A percentile compares a stretch with the other conserved stretches of the same genome.
phyloP scores from a whole-genome alignment of 2,888 invertebrate genomes.

The Amphipoea oculea region DNA sequence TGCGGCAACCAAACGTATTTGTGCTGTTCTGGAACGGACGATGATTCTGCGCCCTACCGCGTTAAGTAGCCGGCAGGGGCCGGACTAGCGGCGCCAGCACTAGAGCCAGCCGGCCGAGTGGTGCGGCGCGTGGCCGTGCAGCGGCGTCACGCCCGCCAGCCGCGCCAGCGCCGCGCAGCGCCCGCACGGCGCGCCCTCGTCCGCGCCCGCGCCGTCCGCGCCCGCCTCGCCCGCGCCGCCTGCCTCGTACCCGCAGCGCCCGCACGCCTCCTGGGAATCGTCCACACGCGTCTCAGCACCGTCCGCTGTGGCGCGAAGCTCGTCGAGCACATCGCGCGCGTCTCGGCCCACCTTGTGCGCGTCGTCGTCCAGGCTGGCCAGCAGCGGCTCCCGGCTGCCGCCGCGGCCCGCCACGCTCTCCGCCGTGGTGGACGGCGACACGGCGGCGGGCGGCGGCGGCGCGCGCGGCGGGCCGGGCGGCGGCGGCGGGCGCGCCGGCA shows the following conservation, averaged over 20 bases:
- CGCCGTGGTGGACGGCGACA: constrained; percentile 69
- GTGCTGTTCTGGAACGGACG: constrained; percentile 22
- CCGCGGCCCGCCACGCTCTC: constrained; percentile 75
- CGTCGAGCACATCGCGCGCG: constrained; percentile 2
- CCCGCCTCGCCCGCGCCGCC: constrained; percentile 40
- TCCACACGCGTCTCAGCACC: constrained; percentile 54
- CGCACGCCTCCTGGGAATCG: constrained; percentile 72
- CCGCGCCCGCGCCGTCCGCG: constrained; percentile 40
- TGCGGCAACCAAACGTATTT: constrained; percentile 7
- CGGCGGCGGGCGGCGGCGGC: constrained; percentile 72
- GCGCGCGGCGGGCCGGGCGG: constrained; percentile 76
- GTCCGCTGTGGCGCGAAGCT: constrained; percentile 42
- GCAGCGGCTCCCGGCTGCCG: constrained; percentile 92
- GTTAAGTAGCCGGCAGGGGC: background rate
- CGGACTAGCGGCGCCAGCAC: constrained; percentile 31
- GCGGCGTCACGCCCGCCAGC: constrained; percentile 93
- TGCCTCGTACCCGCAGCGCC: constrained; percentile 75
- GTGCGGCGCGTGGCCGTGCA: constrained; percentile 92
- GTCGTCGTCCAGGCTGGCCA: constrained; percentile 90
- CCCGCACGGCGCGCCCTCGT: constrained; percentile 78
- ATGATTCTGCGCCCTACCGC: background rate
- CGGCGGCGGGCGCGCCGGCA: constrained; percentile 70
- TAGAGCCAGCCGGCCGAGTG: constrained; percentile 93
- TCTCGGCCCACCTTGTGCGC: constrained; percentile 80
- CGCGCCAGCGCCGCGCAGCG: constrained; percentile 92